Base-by-base conservation (phyloP, 2,797 vertebrate genomes). In the Astyanax mexicanus region DNA sequence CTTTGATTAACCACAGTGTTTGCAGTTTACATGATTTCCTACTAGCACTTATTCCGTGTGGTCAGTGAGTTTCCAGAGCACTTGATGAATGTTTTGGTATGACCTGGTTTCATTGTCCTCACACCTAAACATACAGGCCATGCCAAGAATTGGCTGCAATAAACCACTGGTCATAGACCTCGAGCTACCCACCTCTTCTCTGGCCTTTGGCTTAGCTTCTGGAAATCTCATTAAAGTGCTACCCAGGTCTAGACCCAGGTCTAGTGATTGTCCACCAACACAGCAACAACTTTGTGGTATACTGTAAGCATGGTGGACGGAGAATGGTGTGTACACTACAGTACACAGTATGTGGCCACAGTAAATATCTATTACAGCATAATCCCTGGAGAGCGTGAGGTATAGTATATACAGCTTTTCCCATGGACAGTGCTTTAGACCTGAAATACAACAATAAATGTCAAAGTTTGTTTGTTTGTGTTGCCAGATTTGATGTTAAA, bases 191-290 rank as follows among this genome's bases (percentile, higher is more conserved):
- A 75, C 74, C 65, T 19, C 29, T 71, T 57, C 84, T 83, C 64
- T 79, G 83, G 69, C 79, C 85, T 82, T 68, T 82, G 70, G 88
- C 87, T 92, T 84, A 91, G 75, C 57, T 70, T 35, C 35, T 15
- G 77, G 74, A 91, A 89, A 91, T 91, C 92, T 88, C 89, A 90
- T 92, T 91, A 90, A 91, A 91, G 78, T 86, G 84, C 69, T 72
- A 86, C 83, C 40, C 45, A 84, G 86, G 86, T 90, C 88, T 86
- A 81, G 84, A 89, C 88, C 87, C 79, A 12, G n/a, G n/a, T n/a
- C n/a, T n/a, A 78, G 79, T 85, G 86, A 84, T 84, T 81, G 86
- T 89, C 81, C 79, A 51, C 35, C 80, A 79, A 61, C 79, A 77
- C 79, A 51, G 35, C 80, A 79, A 61, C 79, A 77, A 79, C 73